Conservation (phyloP, 2,888 invertebrate species). For the Adineta ricciae region DNA sequence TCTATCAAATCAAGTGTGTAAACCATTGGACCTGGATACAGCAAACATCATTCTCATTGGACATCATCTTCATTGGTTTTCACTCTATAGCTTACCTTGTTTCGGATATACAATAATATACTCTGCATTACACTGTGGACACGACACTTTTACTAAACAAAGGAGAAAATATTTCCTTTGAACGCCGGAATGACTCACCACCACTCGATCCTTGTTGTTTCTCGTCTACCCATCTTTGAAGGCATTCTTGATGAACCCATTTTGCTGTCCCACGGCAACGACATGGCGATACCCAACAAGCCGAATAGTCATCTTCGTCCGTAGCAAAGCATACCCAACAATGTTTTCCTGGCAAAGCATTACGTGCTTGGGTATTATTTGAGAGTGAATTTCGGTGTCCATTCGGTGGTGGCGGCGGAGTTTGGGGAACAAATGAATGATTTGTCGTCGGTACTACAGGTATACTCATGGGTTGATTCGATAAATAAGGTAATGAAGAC, state of each 20-base stretch:
- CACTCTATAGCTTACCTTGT: slow-evolving; percentile 54
- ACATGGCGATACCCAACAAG: slow-evolving; percentile 80
- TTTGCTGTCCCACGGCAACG: slow-evolving; percentile 78
- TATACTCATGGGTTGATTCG: background rate
- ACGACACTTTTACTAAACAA: slow-evolving; percentile 44
- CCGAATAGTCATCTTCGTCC: slow-evolving; percentile 32
- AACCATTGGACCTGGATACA: slow-evolving; percentile 57
- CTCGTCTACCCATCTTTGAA: slow-evolving; percentile 94
- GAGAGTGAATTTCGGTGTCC: background rate
- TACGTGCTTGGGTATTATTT: background rate
- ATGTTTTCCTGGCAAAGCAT: slow-evolving; percentile 18
- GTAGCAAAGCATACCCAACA: slow-evolving; percentile 34
- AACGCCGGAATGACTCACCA: background rate
- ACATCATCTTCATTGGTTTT: too few species aligned
- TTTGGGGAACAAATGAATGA: background rate
- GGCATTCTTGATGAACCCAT: slow-evolving; percentile 86
- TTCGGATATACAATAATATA: slow-evolving; percentile 86
- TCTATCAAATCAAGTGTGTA: slow-evolving; percentile 76
- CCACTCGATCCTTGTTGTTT: slow-evolving; percentile 78
- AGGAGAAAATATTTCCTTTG: too few species aligned
- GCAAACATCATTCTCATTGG: too few species aligned
- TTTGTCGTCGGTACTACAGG: background rate
- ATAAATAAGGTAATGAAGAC: background rate
- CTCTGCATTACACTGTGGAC: slow-evolving; percentile 64
- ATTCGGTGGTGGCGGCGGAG: background rate